phyloP scores from a whole-genome alignment of 53 echinoderm and acorn worm species.

The Holothuria scabra region DNA sequence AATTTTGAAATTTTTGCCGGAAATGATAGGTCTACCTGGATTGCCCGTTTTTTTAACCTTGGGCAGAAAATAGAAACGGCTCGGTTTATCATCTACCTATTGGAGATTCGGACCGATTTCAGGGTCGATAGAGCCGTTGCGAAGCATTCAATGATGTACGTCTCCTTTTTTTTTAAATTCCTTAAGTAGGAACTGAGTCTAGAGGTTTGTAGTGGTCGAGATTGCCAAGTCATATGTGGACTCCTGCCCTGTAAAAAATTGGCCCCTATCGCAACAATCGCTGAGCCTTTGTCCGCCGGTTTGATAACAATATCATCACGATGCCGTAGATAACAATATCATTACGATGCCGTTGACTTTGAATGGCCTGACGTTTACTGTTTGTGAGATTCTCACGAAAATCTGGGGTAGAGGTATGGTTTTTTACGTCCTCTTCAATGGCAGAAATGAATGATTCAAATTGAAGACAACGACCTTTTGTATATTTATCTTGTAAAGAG shows the following conservation, averaged over 20 bases:
- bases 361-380: not conserved
- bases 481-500: no score
- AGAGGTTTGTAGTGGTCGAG: not conserved
- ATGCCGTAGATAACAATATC: constrained; percentile 27
- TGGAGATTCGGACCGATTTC: constrained; percentile 29
- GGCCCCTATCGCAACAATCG: not conserved
- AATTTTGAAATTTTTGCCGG: not conserved
- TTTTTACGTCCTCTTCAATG: not conserved
- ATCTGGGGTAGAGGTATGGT: not conserved
- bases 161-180: not conserved
- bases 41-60: no score
- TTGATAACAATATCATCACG: constrained; percentile 30
- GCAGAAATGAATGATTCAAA: constrained; percentile 2
- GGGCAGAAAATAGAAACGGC: no score
- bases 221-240: not conserved
- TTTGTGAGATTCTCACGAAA: not conserved
- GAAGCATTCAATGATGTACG: not conserved
- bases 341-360: not conserved
- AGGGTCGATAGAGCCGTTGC: not conserved
- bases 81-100: no score
- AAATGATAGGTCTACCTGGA: not conserved
- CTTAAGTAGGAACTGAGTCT: not conserved
- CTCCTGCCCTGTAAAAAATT: not conserved
- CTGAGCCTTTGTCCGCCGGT: constrained; percentile 28
- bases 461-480: not conserved